These are phyloP conservation scores for Beaufortia kweichowensis DNA, from an alignment of 2,113 vertebrate species.

Conservation along the genomic window DNA sequence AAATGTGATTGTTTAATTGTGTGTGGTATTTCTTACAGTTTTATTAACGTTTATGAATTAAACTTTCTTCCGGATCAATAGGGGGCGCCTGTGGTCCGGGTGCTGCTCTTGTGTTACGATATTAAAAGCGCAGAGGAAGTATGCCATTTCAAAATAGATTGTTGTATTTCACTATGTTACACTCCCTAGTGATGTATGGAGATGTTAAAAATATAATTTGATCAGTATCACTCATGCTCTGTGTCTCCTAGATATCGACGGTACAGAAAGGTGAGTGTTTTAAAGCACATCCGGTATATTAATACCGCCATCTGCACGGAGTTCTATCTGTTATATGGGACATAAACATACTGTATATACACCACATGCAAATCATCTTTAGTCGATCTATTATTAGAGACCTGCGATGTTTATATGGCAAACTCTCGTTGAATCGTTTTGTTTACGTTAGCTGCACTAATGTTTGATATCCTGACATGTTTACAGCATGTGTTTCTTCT, in stretches of 20 bases:
- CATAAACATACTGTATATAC: not conserved
- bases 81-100: not conserved
- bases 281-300: not conserved
- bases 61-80: not conserved
- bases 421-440: not conserved
- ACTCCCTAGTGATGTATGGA: not conserved
- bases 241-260: not conserved
- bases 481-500: not conserved
- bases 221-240: not conserved
- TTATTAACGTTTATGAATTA: too few species aligned
- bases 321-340: not conserved
- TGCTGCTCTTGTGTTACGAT: not conserved
- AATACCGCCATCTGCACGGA: not conserved
- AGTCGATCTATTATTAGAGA: not conserved
- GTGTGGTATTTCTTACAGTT: too few species aligned
- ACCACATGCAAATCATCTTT: not conserved
- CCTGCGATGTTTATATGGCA: not conserved
- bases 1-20: too few species aligned
- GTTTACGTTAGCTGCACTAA: not conserved
- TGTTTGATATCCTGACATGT: not conserved
- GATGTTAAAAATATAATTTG: not conserved
- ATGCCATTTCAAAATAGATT: not conserved
- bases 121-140: conserved; percentile 8
- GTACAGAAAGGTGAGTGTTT: not conserved
- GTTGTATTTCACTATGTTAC: conserved; percentile 11